A percentile compares a stretch with the other conserved stretches of the same genome.
Evolutionary conservation across 92 coral and sea anemone genomes (phyloP).

Genomic region (Palythoa grandiflora): DNA sequence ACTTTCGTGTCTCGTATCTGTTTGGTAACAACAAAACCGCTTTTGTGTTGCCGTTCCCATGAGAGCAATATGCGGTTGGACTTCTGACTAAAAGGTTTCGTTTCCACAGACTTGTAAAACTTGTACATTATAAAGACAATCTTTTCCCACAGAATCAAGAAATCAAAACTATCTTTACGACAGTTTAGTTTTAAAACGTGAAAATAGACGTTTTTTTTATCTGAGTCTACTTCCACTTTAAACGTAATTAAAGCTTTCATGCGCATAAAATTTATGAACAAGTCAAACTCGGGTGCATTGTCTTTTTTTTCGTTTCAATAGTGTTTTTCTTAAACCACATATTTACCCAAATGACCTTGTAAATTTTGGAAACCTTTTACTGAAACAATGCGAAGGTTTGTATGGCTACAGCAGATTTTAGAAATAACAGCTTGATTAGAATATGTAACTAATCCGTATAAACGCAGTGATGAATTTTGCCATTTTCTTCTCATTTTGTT

Average conservation of each 20-base stretch:
- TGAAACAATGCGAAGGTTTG: background rate
- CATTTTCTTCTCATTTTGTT: background rate
- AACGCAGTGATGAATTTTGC: background rate
- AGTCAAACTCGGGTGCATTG: background rate
- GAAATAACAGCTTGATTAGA: background rate
- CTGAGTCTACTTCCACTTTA: background rate
- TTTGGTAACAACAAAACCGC: background rate
- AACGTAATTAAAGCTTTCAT: background rate
- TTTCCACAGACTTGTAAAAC: background rate
- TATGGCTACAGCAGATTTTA: background rate
- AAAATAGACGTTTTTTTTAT: background rate
- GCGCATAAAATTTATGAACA: constrained; percentile 1
- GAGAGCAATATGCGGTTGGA: constrained; percentile 16
- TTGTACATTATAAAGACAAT: background rate
- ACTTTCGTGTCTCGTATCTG: constrained; percentile 21
- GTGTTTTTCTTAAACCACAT: background rate
- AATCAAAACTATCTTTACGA: background rate
- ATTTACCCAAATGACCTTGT: background rate
- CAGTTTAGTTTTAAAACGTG: background rate
- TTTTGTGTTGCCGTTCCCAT: constrained; percentile 24
- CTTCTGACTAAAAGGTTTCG: constrained; percentile 22
- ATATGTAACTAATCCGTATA: background rate
- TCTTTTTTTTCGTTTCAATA: background rate
- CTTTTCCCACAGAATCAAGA: background rate
- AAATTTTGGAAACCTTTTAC: background rate